Conservation (phyloP, 2,888 invertebrate species). For the Ypsolopha scabrella region DNA sequence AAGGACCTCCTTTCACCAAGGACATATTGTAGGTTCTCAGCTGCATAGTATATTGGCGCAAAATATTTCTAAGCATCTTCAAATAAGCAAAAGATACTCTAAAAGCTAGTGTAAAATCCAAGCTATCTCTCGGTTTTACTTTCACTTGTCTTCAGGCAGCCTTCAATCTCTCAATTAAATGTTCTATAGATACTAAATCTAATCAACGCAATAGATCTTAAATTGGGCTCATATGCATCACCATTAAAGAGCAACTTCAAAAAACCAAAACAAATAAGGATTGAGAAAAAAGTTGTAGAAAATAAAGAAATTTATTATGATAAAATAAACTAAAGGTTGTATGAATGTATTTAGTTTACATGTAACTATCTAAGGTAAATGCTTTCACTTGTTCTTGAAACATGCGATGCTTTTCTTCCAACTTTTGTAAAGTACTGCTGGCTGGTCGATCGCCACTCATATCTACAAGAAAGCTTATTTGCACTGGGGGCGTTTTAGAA, state of each 20-base stretch:
- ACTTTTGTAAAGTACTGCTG: slow-evolving; percentile 28
- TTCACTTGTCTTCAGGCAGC: neutral
- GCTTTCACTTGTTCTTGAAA: slow-evolving; percentile 53
- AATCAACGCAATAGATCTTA: neutral
- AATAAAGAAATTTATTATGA: neutral
- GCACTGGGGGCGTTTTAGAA: slow-evolving; percentile 28
- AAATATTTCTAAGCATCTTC: no score
- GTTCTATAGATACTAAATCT: neutral
- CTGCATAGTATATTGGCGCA: no score
- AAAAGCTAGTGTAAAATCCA: no score
- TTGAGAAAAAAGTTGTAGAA: neutral
- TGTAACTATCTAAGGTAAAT: slow-evolving; percentile 26
- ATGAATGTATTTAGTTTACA: neutral
- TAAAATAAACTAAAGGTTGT: neutral
- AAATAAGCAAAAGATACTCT: no score
- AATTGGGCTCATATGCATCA: neutral
- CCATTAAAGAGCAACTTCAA: no score
- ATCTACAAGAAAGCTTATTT: slow-evolving; percentile 51
- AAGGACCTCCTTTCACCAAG: no score
- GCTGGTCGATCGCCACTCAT: slow-evolving; percentile 41
- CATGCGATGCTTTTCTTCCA: slow-evolving; percentile 55
- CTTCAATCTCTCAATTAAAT: neutral
- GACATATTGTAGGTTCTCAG: no score
- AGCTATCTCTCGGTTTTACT: neutral
- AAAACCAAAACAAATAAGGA: neutral